Percentiles rank a stretch among this genome's conserved stretches.
These are phyloP conservation scores for Delphinus delphis DNA, from an alignment of 2,113 vertebrate species.

Conservation along the genomic window DNA sequence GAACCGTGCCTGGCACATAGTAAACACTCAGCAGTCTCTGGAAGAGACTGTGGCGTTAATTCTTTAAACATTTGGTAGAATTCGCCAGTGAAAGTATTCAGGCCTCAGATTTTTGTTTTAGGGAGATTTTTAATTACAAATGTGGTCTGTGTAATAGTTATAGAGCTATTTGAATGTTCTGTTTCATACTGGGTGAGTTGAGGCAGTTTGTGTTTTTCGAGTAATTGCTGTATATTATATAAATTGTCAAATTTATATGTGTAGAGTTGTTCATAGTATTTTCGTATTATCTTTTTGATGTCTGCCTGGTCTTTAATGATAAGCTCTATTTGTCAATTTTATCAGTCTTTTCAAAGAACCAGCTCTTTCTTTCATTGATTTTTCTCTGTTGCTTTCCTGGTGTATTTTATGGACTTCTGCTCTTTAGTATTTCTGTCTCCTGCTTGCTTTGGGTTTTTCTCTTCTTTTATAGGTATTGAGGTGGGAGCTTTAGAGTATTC, in stretches of 20 bases:
- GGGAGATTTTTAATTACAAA: not conserved
- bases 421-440: not conserved
- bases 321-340: not conserved
- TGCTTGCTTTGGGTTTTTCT: not conserved
- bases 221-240: not conserved
- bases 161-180: not conserved
- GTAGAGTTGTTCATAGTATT: not conserved
- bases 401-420: not conserved
- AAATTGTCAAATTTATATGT: not conserved
- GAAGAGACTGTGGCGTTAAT: not conserved
- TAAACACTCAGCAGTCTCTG: not conserved
- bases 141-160: not conserved
- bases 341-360: not conserved
- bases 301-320: not conserved
- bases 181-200: not conserved
- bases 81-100: not conserved
- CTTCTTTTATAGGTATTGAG: not conserved
- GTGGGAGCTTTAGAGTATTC: not conserved
- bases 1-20: not conserved
- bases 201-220: not conserved
- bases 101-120: slow-evolving; percentile 13
- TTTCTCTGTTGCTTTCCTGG: not conserved
- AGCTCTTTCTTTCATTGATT: not conserved
- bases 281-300: not conserved
- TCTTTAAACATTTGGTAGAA: slow-evolving; percentile 1